Evolutionary conservation across 2,888 invertebrate species (phyloP), one percentile per base, ranked within the genome.

Genomic region (Halictus quadricinctus): DNA sequence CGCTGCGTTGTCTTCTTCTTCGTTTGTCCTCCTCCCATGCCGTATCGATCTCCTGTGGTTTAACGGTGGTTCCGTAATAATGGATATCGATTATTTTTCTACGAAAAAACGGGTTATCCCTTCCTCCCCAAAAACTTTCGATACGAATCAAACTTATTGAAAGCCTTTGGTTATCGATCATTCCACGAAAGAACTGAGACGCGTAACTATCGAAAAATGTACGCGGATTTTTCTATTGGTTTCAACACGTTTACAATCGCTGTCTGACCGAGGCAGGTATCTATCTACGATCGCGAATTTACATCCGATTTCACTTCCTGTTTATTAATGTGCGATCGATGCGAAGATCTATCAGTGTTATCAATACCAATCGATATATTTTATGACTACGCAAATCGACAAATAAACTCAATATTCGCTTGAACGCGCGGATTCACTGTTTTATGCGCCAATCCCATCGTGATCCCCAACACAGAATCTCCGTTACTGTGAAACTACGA

Each of bases 341-440:
- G 60, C 83, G 84, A 78, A 88, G 79, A 86, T 85, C 87, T 90
- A 87, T 87, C 87, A 82, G 90, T 91, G 92, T 92, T 92, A 91
- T 82, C 87, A 60, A 85, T 85, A 78, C 90, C 91, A 91, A 91
- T 88, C 88, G 88, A 91, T 93, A 93, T 93, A 93, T 93, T 93
- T 93, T 93, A 91, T 90, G 92, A 93, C 90, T 91, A 91, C 86
- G 89, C 88, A 91, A 90, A 91, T 88, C 88, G 89, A 92, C 87
- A 90, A 93, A 93, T 93, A 93, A 93, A 93, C 88, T 79, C 80
- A 66, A 88, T 90, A 88, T 92, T 93, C 92, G 91, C 91, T 93
- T 93, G 91, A 91, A 72, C 48, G 90, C 83, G 85, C 80, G 84
- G 83, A 81, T 43, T 41, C 73, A 50, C 73, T 82, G 70, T 72